phyloP scores from a whole-genome alignment of 92 coral and sea anemone genomes.

The Porites cylindrica region DNA sequence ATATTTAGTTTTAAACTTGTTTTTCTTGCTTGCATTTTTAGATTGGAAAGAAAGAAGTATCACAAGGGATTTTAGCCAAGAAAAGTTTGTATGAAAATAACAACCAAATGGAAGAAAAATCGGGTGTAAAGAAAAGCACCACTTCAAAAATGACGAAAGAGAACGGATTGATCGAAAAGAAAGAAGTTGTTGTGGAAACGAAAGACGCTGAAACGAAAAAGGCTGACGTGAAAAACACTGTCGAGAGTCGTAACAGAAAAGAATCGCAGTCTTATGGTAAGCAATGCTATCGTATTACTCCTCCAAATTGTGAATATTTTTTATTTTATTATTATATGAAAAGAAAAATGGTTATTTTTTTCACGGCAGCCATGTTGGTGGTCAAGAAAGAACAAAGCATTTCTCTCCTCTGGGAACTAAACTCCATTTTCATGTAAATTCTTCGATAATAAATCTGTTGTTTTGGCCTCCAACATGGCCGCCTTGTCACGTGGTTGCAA shows the following conservation, averaged over 20 bases:
- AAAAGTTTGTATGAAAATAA: conserved; percentile 56
- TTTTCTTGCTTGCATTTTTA: not conserved
- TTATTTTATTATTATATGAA: too few species aligned
- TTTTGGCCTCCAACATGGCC: too few species aligned
- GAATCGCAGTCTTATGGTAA: conserved; percentile 17
- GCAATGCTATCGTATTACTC: not conserved
- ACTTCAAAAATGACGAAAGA: not conserved
- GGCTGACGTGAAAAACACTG: not conserved
- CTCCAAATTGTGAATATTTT: too few species aligned
- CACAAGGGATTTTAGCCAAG: conserved; percentile 56
- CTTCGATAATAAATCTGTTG: too few species aligned
- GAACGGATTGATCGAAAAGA: conserved; percentile 20
- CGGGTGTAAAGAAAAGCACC: conserved; percentile 39
- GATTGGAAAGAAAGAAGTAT: conserved; percentile 52
- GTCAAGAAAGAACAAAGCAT: too few species aligned
- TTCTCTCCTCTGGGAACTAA: too few species aligned
- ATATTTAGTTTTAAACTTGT: not conserved
- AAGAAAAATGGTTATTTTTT: too few species aligned
- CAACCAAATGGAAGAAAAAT: conserved; percentile 29
- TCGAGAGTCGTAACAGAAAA: not conserved
- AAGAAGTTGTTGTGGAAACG: conserved; percentile 10
- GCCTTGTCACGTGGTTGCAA: too few species aligned
- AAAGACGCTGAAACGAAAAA: not conserved
- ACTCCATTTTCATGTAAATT: too few species aligned
- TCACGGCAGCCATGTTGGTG: too few species aligned